Base-by-base conservation (phyloP, 2,113 vertebrate genomes). In the Pollimyrus isidori region DNA sequence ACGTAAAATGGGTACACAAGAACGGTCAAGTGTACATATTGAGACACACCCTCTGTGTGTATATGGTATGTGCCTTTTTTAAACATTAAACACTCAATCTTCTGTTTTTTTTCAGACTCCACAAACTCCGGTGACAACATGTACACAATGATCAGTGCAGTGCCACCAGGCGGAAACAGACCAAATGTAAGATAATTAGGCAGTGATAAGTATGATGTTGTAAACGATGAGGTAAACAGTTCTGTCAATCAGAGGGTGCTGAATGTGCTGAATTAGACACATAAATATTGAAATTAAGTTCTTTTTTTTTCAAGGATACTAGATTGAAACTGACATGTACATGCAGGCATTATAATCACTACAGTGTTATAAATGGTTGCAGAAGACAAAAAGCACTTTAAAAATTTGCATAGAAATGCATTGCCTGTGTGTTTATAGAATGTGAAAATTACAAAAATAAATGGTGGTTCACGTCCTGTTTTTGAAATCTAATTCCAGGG, bases 91-190 rank as follows among this genome's bases (percentile, higher is more conserved):
- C 9, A n/a, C 17, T 42, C 45, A 52, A n/a, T 45, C 6, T 35
- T 26, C 35, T 85, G 88, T 92, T 94, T 95, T 92, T 23, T 95
- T 94, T 93, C 95, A 99, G 98, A 99, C 95, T 99, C 98, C 91
- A 99, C 98, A 92, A 99, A 99, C 94, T 99, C 98, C 92, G 97
- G 98, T 88, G 98, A 99, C 94, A 99, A 98, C 95, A 98, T 99
- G 97, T 99, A 99, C 95, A 99, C 97, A 87, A 96, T 99, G 97
- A 99, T 99, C 96, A 99, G 97, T 94, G 95, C 98, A 94, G 97
- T 98, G 92, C 97, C 98, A 93, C 97, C 97, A 83, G 97, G 97
- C 92, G 97, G 97, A 94, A 99, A 96, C 95, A 97, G 98, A 93
- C 97, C 98, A 92, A 99, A 98, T 93, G 98, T 99, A 96, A 98